phyloP scores from a whole-genome alignment of 2,888 invertebrate species.

The Patella ulyssiponensis region DNA sequence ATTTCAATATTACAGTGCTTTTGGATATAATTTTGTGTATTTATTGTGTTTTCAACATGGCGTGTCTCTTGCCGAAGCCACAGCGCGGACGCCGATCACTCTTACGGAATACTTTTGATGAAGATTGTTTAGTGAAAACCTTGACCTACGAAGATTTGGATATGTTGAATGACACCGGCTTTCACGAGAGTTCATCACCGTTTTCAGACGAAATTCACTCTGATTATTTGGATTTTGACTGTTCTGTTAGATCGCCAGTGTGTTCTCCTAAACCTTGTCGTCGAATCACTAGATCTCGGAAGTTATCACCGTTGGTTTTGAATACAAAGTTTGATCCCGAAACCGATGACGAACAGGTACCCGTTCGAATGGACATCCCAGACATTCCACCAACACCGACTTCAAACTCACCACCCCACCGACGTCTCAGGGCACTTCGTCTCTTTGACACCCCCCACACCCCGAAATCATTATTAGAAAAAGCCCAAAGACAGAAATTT shows the following conservation, averaged over 20 bases:
- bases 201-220: slow-evolving; percentile 45
- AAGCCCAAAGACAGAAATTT: slow-evolving; percentile 66
- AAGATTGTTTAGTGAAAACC: slow-evolving; percentile 47
- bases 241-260: slow-evolving; percentile 50
- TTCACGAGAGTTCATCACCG: slow-evolving; percentile 47
- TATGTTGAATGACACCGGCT: slow-evolving; percentile 37
- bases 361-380: slow-evolving; percentile 22
- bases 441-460: slow-evolving; percentile 89
- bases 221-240: slow-evolving; percentile 56
- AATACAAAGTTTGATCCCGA: slow-evolving; percentile 43
- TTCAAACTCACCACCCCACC: slow-evolving; percentile 74
- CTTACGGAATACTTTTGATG: slow-evolving; percentile 36
- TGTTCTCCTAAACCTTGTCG: slow-evolving; percentile 45
- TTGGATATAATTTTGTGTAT: not conserved
- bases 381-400: slow-evolving; percentile 40
- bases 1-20: slow-evolving; percentile 33
- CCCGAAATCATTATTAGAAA: slow-evolving; percentile 85
- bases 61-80: slow-evolving; percentile 43
- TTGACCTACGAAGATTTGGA: slow-evolving; percentile 55
- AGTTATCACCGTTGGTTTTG: slow-evolving; percentile 43
- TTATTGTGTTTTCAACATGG: slow-evolving; percentile 39
- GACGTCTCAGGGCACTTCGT: slow-evolving; percentile 74
- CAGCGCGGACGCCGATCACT: slow-evolving; percentile 47
- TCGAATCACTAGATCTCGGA: slow-evolving; percentile 38
- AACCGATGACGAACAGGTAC: slow-evolving; percentile 44